Percentiles rank a stretch among this genome's conserved stretches.
Evolutionary conservation across 2,888 invertebrate species (phyloP).

Genomic region (Anthrax anthrax): DNA sequence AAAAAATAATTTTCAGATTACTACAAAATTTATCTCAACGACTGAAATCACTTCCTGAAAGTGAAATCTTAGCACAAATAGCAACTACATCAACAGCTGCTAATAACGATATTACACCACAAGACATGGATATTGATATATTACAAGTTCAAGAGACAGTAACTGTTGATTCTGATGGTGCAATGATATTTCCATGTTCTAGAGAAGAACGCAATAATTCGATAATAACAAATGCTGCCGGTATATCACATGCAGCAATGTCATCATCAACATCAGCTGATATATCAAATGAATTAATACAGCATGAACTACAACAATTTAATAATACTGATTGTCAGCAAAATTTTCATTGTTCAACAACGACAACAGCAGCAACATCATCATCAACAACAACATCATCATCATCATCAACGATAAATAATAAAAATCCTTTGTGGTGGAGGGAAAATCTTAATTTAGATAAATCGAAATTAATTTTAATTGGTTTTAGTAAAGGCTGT

Average conservation of each 20-base stretch:
- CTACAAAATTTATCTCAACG: slow-evolving; percentile 42
- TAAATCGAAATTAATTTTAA: slow-evolving; percentile 44
- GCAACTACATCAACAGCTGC: slow-evolving; percentile 31
- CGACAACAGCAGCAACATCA: slow-evolving; percentile 7
- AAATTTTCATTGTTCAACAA: slow-evolving; percentile 3
- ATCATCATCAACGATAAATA: not conserved
- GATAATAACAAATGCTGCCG: not conserved
- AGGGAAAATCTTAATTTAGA: slow-evolving; percentile 42
- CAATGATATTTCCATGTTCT: slow-evolving; percentile 19
- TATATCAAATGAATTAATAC: slow-evolving; percentile 4
- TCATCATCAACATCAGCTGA: slow-evolving; percentile 15
- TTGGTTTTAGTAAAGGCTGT: slow-evolving; percentile 89
- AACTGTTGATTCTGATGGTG: slow-evolving; percentile 31
- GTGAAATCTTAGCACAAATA: slow-evolving; percentile 39
- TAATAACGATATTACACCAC: slow-evolving; percentile 13
- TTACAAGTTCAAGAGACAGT: slow-evolving; percentile 38
- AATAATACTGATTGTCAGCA: slow-evolving; percentile 1
- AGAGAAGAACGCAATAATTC: slow-evolving; percentile 12
- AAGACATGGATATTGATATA: slow-evolving; percentile 44
- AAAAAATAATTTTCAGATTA: slow-evolving; percentile 32
- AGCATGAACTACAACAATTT: slow-evolving; percentile 8
- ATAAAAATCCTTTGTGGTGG: slow-evolving; percentile 43
- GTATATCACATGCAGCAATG: slow-evolving; percentile 3
- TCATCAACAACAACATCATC: slow-evolving; percentile 13
- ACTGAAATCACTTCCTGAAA: slow-evolving; percentile 40